A percentile compares a stretch with the other conserved stretches of the same genome.
These are phyloP conservation scores for Schizothorax lantsangensis DNA, from an alignment of 2,797 vertebrate genomes.

Conservation along the genomic window DNA sequence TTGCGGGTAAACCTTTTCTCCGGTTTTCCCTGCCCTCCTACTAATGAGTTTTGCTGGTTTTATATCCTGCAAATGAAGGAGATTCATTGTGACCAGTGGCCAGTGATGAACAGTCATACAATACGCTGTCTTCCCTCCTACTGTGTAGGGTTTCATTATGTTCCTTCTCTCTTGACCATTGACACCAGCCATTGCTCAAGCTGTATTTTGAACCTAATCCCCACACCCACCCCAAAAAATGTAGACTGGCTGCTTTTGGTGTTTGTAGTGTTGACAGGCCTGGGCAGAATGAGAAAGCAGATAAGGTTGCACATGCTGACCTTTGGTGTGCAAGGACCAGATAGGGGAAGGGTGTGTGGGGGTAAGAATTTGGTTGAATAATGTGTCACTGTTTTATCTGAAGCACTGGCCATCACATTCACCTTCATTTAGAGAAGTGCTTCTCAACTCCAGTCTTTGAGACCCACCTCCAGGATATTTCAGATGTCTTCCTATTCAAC, in stretches of 20 bases:
- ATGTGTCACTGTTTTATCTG: neutral
- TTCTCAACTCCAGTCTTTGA: neutral
- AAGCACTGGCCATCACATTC: neutral
- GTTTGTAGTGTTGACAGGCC: constrained; percentile 12
- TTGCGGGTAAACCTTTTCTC: neutral
- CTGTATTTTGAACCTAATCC: constrained; percentile 10
- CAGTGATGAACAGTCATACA: neutral
- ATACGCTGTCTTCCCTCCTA: neutral
- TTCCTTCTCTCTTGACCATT: neutral
- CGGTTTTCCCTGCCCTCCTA: neutral
- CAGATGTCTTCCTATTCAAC: neutral
- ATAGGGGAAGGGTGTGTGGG: constrained; percentile 44
- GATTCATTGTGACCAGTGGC: neutral
- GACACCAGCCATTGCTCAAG: neutral
- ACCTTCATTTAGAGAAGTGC: neutral
- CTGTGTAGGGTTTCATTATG: neutral
- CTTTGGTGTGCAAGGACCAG: constrained; percentile 42
- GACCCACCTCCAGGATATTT: neutral
- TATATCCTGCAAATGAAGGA: neutral
- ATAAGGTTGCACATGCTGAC: constrained; percentile 63
- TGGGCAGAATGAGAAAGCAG: constrained; percentile 52
- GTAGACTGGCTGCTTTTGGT: constrained; percentile 18
- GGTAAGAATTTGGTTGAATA: constrained; percentile 41
- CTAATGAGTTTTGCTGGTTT: neutral
- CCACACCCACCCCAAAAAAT: constrained; percentile 27